Conservation (phyloP, 2,797 vertebrate species). For the Typhlichthys eigenmanni region DNA sequence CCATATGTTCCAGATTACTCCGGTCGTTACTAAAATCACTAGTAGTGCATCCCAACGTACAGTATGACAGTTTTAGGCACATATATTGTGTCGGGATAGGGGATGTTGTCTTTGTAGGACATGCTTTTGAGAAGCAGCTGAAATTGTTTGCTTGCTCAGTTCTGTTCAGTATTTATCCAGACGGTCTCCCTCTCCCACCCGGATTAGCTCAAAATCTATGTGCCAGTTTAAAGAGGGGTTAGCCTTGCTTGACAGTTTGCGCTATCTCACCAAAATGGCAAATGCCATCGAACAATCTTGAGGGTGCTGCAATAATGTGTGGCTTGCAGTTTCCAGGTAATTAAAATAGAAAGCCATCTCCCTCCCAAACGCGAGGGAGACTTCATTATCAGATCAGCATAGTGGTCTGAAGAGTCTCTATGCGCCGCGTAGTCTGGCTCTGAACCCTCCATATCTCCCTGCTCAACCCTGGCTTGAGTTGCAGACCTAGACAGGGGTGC, state of each 20-base stretch:
- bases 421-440: constrained; percentile 35
- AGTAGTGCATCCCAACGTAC: constrained; percentile 22
- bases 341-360: constrained; percentile 66
- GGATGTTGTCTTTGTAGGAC: constrained; percentile 55
- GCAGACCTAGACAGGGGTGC: constrained; percentile 54
- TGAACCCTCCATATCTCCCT: constrained; percentile 31
- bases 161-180: constrained; percentile 57
- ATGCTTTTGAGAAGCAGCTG: constrained; percentile 45
- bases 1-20: constrained; percentile 20
- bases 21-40: constrained; percentile 36
- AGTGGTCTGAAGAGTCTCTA: constrained; percentile 53
- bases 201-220: constrained; percentile 61
- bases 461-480: constrained; percentile 51
- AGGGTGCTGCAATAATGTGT: constrained; percentile 54
- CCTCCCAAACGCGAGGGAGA: constrained; percentile 65
- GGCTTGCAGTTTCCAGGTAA: constrained; percentile 71
- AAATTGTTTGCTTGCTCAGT: constrained; percentile 66
- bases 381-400: constrained; percentile 70
- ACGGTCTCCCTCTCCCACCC: constrained; percentile 44
- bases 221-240: constrained; percentile 55
- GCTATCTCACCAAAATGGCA: constrained; percentile 57
- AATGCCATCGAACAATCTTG: constrained; percentile 48
- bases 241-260: constrained; percentile 56
- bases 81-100: constrained; percentile 29
- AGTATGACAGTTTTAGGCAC: constrained; percentile 37